phyloP scores from a whole-genome alignment of 92 coral and sea anemone species.

The Hydrozoanthus gracilis region DNA sequence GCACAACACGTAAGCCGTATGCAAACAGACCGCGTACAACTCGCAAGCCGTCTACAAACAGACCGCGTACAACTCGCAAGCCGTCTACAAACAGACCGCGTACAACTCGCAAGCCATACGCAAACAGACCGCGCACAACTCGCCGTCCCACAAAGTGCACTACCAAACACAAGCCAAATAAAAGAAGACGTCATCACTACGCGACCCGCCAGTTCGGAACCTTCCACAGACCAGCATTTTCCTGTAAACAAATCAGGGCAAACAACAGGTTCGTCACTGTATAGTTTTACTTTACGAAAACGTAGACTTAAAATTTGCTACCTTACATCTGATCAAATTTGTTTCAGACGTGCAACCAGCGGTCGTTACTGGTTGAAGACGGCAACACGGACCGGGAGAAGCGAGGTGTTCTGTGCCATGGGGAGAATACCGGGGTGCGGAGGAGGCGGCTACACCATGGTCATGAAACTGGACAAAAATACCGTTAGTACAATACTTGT shows the following conservation, averaged over 20 bases:
- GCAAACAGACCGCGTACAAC: too few species aligned
- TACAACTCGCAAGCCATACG: too few species aligned
- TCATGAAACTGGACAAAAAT: conserved; percentile 53
- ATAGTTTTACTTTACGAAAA: too few species aligned
- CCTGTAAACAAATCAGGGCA: conserved; percentile 14
- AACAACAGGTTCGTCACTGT: neutral
- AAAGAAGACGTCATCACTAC: neutral
- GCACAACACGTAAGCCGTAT: too few species aligned
- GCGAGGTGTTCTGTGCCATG: conserved; percentile 62
- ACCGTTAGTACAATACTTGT: neutral
- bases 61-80: too few species aligned
- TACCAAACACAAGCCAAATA: neutral
- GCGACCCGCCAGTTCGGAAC: neutral
- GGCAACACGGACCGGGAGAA: conserved; percentile 34
- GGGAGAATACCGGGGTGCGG: conserved; percentile 48
- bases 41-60: too few species aligned
- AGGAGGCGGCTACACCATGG: conserved; percentile 58
- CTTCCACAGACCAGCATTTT: conserved; percentile 8
- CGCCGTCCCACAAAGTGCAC: neutral
- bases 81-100: too few species aligned
- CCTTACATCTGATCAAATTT: too few species aligned
- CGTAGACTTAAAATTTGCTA: too few species aligned
- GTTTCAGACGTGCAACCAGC: conserved; percentile 11
- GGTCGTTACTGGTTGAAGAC: conserved; percentile 57
- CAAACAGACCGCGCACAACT: too few species aligned